phyloP scores from a whole-genome alignment of 2,888 invertebrate genomes.

The Charanyca ferruginea region DNA sequence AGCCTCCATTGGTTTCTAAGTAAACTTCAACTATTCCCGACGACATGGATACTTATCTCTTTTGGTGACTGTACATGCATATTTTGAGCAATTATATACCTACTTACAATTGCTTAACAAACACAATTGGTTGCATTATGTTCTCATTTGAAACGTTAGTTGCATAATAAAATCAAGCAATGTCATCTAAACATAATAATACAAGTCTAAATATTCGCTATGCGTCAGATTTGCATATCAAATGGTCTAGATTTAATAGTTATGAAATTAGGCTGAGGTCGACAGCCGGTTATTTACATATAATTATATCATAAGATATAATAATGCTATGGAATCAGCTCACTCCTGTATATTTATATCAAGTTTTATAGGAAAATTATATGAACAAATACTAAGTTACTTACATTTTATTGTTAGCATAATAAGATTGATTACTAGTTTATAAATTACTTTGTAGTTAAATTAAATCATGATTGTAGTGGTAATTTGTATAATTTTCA shows the following conservation, averaged over 20 bases:
- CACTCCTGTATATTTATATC: slow-evolving; percentile 40
- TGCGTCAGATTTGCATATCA: slow-evolving; percentile 55
- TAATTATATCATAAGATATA: slow-evolving; percentile 44
- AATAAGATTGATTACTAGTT: slow-evolving; percentile 40
- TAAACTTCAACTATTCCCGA: no score
- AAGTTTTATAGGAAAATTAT: slow-evolving; percentile 38
- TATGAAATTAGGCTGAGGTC: slow-evolving; percentile 66
- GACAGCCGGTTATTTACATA: slow-evolving; percentile 54
- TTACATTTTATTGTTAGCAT: slow-evolving; percentile 35
- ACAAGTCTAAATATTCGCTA: slow-evolving; percentile 39
- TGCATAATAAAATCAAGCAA: slow-evolving; percentile 47
- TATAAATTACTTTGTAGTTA: slow-evolving; percentile 40
- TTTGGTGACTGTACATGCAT: no score
- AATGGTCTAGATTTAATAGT: slow-evolving; percentile 54
- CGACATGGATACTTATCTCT: no score
- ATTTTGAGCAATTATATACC: slow-evolving; percentile 6
- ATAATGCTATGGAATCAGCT: slow-evolving; percentile 54
- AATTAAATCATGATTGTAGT: slow-evolving; percentile 35
- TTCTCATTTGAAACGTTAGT: slow-evolving; percentile 24
- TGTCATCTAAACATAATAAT: slow-evolving; percentile 39
- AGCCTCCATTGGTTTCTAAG: no score
- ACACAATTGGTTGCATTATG: slow-evolving; percentile 28
- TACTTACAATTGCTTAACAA: not conserved
- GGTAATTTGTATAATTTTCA: slow-evolving; percentile 45
- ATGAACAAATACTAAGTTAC: slow-evolving; percentile 10